These are phyloP conservation scores for Melipona bicolor DNA, from an alignment of 2,888 invertebrate genomes.

Conservation along the genomic window DNA sequence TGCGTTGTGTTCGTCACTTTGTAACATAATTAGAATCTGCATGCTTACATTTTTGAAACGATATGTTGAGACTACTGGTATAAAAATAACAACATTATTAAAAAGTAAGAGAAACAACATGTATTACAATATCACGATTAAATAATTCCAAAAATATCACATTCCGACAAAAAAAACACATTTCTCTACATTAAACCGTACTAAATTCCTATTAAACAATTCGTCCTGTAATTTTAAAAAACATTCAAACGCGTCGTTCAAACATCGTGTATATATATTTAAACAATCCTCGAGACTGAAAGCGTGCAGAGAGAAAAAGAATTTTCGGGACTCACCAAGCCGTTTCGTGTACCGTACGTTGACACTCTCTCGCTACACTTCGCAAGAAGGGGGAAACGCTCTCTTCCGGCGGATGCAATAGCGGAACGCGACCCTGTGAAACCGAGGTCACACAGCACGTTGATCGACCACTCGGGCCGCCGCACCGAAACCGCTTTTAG, in stretches of 20 bases:
- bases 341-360: constrained; percentile 17
- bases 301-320: neutral
- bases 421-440: constrained; percentile 30
- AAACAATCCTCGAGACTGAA: neutral
- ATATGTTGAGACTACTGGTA: too few relatives aligned
- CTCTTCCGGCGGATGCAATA: constrained; percentile 40
- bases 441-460: constrained; percentile 33
- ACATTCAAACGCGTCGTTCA: too few relatives aligned
- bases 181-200: too few relatives aligned
- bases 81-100: too few relatives aligned
- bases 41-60: too few relatives aligned
- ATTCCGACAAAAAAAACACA: neutral
- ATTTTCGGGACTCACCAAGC: neutral
- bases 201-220: neutral
- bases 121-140: too few relatives aligned
- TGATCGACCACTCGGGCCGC: constrained; percentile 38
- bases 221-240: neutral
- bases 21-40: too few relatives aligned
- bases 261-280: neutral
- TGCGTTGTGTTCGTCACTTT: too few relatives aligned
- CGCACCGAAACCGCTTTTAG: constrained; percentile 32
- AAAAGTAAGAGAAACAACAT: too few relatives aligned
- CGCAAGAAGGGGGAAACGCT: constrained; percentile 3
- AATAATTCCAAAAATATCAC: neutral
- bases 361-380: constrained; percentile 14